phyloP scores from a whole-genome alignment of 23 tunicate species.

The Clavelina lepadiformis region DNA sequence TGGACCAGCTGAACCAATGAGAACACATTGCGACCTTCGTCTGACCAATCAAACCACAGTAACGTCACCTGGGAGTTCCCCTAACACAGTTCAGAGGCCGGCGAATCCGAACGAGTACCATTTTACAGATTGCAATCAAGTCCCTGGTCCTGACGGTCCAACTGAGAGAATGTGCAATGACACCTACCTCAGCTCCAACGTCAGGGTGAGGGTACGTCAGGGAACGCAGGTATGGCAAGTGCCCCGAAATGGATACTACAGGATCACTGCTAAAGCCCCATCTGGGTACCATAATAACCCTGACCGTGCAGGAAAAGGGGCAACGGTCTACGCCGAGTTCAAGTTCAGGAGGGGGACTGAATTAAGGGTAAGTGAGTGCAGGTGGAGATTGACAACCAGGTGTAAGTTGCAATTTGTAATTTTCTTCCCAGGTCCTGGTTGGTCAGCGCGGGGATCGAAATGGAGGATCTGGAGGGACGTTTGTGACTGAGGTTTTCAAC shows the following conservation, averaged over 20 bases:
- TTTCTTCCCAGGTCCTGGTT: conserved; percentile 61
- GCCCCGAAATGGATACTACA: conserved; percentile 70
- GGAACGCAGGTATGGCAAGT: conserved; percentile 83
- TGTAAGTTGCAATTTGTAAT: not conserved
- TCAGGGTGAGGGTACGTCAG: conserved; percentile 42
- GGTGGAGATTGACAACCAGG: not conserved
- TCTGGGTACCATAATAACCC: conserved; percentile 51
- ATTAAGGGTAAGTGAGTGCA: conserved; percentile 37
- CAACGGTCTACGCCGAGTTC: conserved; percentile 55
- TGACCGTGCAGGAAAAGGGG: conserved; percentile 67
- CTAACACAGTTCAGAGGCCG: not conserved
- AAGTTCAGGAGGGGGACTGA: conserved; percentile 29
- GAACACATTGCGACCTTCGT: conserved; percentile 29
- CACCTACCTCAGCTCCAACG: conserved; percentile 51
- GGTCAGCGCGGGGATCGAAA: conserved; percentile 77
- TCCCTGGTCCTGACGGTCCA: conserved; percentile 72
- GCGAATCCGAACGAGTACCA: conserved; percentile 42
- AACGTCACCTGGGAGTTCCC: not conserved
- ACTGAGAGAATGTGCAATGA: conserved; percentile 54
- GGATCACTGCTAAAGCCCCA: conserved; percentile 70
- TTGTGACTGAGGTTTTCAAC: conserved; percentile 57
- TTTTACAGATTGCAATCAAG: conserved; percentile 81
- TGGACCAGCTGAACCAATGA: conserved; percentile 21
- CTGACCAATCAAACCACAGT: no score
- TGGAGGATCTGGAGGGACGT: conserved; percentile 95